phyloP scores from a whole-genome alignment of 2,113 vertebrate species.

The Leiothrix lutea region DNA sequence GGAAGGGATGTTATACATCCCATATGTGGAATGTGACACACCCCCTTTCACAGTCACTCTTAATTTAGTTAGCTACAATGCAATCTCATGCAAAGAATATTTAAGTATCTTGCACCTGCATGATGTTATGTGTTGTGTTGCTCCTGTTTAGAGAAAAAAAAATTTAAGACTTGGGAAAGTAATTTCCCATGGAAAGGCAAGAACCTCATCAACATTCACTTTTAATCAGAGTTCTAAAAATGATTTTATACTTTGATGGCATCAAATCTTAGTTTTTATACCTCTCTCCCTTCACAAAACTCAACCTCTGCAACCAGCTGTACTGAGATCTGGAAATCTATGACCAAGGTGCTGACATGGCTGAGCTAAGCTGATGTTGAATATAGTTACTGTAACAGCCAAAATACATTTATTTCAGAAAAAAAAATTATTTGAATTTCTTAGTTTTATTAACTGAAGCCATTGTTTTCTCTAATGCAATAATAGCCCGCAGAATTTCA shows the following conservation, averaged over 20 bases:
- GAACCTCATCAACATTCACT: not conserved
- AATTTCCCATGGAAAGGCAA: not conserved
- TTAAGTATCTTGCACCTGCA: not conserved
- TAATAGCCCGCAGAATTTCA: not conserved
- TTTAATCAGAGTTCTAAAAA: not conserved
- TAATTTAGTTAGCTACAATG: not conserved
- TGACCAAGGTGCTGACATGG: not conserved
- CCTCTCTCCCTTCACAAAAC: not conserved
- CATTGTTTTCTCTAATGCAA: not conserved
- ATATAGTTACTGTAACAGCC: not conserved
- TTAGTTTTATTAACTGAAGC: not conserved
- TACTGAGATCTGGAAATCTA: not conserved
- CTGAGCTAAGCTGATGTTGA: not conserved
- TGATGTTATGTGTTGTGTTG: not conserved
- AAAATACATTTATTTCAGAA: not conserved
- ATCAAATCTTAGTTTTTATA: not conserved
- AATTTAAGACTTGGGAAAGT: not conserved
- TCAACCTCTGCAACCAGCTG: not conserved
- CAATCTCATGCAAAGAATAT: not conserved
- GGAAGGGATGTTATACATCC: not conserved
- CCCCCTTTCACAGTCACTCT: not conserved
- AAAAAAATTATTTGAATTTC: not conserved
- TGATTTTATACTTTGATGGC: not conserved
- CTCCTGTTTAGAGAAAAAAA: not conserved
- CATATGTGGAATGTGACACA: not conserved